phyloP scores from a whole-genome alignment of 2,113 vertebrate species.

The Gopherus flavomarginatus region DNA sequence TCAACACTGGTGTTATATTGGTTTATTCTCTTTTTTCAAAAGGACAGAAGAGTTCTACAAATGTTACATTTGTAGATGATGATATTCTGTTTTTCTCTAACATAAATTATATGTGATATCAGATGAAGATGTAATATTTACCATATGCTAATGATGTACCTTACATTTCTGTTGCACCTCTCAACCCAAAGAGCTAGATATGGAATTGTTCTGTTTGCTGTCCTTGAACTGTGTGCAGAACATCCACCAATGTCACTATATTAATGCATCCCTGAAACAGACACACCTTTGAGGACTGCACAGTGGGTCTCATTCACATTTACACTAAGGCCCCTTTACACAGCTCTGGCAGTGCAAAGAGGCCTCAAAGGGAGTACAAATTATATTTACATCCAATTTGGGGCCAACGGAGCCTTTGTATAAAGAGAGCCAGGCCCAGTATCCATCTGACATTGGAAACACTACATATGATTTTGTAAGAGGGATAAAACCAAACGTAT shows the following conservation, averaged over 20 bases:
- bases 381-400: neutral
- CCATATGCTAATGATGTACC: slow-evolving; percentile 13
- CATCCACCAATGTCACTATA: neutral
- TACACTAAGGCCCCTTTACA: neutral
- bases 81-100: neutral
- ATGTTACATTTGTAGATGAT: neutral
- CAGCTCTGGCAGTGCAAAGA: neutral
- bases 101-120: neutral
- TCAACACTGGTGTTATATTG: slow-evolving; percentile 17
- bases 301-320: neutral
- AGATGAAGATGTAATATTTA: neutral
- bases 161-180: slow-evolving; percentile 8
- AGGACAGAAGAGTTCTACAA: neutral
- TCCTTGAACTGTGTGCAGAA: neutral
- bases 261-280: neutral
- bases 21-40: slow-evolving; percentile 11
- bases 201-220: neutral
- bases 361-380: neutral
- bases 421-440: neutral
- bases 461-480: neutral
- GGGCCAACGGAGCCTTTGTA: neutral
- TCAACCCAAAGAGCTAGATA: neutral
- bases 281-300: neutral
- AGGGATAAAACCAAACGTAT: neutral
- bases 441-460: neutral